Evolutionary conservation across 2,113 vertebrate species (phyloP).

Genomic region (Catharus bicknelli): DNA sequence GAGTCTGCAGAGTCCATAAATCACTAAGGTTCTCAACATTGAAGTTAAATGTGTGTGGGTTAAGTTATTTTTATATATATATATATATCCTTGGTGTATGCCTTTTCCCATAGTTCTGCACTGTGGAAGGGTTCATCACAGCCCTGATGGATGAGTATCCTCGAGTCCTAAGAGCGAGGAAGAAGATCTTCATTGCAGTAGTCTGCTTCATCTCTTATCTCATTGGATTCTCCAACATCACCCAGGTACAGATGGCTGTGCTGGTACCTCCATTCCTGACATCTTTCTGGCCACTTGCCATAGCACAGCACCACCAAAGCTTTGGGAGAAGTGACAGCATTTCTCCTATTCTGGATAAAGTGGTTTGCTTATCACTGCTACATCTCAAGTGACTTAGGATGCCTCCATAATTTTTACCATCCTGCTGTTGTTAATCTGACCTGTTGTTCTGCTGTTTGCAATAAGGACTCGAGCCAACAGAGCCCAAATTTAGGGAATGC

Average conservation of each 20-base stretch:
- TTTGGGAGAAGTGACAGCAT: not conserved
- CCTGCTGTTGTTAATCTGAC: not conserved
- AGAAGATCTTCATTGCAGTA: constrained; percentile 86
- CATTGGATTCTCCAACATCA: constrained; percentile 90
- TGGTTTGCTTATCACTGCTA: not conserved
- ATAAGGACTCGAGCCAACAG: not conserved
- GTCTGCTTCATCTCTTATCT: constrained; percentile 87
- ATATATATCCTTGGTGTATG: not conserved
- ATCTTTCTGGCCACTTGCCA: not conserved
- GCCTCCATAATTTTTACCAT: not conserved
- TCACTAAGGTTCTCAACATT: not conserved
- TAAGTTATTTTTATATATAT: not conserved
- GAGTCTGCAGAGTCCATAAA: not conserved
- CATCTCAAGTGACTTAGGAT: not conserved
- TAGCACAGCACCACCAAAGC: not conserved
- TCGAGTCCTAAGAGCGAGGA: constrained; percentile 80
- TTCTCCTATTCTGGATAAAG: not conserved
- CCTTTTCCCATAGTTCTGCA: constrained; percentile 81
- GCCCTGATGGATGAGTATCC: constrained; percentile 90
- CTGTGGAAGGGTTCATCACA: constrained; percentile 91
- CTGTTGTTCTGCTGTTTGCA: not conserved
- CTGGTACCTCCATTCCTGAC: not conserved
- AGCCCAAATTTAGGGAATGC: not conserved
- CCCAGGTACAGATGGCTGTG: constrained; percentile 74
- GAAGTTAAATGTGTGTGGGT: not conserved